Percentiles rank a stretch among this genome's conserved stretches.
Evolutionary conservation across 2,113 vertebrate species (phyloP).

Genomic region (Dissostichus mawsoni): DNA sequence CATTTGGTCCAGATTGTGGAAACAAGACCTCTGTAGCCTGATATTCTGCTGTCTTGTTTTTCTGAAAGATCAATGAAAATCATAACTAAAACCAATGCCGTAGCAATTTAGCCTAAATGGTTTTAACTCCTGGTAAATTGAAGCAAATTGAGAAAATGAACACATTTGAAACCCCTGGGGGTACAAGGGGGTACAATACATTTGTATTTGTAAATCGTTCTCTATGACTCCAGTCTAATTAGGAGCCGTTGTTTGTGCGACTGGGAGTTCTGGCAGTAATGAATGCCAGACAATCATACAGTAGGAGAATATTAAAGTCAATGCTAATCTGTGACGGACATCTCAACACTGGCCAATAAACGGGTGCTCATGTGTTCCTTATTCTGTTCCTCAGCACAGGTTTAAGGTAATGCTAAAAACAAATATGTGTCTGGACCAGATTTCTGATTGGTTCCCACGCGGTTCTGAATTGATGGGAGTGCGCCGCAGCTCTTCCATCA

Average conservation of each 20-base stretch:
- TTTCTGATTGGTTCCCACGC: slow-evolving; percentile 27
- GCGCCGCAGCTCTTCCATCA: slow-evolving; percentile 58
- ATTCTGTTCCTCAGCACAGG: slow-evolving; percentile 6
- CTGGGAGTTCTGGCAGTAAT: slow-evolving; percentile 14
- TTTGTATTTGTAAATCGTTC: slow-evolving; percentile 38
- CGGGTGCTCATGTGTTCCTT: neutral
- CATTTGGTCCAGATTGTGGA: neutral
- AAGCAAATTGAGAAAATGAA: slow-evolving; percentile 13
- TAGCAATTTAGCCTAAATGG: slow-evolving; percentile 36
- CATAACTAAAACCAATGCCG: neutral
- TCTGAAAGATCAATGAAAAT: neutral
- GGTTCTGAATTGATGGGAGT: slow-evolving; percentile 37
- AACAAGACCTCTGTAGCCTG: neutral
- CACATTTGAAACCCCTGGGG: slow-evolving; percentile 13
- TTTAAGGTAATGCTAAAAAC: slow-evolving; percentile 25
- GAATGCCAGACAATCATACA: neutral
- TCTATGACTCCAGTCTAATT: slow-evolving; percentile 33
- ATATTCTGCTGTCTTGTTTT: neutral
- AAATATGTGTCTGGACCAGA: neutral
- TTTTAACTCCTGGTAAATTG: slow-evolving; percentile 21
- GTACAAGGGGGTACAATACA: slow-evolving; percentile 1
- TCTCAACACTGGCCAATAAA: neutral
- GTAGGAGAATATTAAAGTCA: slow-evolving; percentile 17
- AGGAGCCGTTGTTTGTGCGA: slow-evolving; percentile 36
- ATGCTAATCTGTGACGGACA: slow-evolving; percentile 34